Conservation (phyloP, 2,113 vertebrate species). For the Xerus inauris region DNA sequence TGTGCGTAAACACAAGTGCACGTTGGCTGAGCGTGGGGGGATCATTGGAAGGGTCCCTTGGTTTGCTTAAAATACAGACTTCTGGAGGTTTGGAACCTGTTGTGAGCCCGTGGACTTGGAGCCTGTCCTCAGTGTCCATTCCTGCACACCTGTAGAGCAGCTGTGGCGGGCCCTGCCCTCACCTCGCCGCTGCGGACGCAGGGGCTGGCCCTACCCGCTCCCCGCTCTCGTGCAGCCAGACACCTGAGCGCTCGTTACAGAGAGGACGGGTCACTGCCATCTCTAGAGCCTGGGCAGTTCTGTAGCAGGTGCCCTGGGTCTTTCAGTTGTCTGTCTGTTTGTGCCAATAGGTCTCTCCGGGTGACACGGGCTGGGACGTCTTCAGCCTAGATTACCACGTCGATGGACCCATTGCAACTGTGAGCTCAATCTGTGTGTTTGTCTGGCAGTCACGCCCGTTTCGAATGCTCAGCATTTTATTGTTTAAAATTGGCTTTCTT, state of each 20-base stretch:
- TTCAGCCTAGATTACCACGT: conserved; percentile 99
- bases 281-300: not conserved
- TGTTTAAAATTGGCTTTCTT: conserved; percentile 42
- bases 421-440: conserved; percentile 81
- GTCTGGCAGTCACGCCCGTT: not conserved
- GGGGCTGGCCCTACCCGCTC: fast-evolving
- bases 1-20: not conserved
- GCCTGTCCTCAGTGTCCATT: not conserved
- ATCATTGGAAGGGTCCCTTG: not conserved
- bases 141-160: fast-evolving
- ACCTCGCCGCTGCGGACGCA: fast-evolving
- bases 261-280: not conserved
- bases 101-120: not conserved
- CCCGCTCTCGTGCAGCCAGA: fast-evolving
- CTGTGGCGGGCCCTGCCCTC: fast-evolving
- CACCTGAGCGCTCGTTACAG: not conserved
- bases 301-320: not conserved
- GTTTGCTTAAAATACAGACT: not conserved
- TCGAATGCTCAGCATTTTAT: not conserved
- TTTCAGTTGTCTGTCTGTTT: not conserved
- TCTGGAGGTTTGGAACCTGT: not conserved
- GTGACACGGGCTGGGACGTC: conserved; percentile 99
- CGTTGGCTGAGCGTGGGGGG: not conserved
- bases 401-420: conserved; percentile 97
- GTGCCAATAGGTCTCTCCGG: conserved; percentile 93